These are phyloP conservation scores for Tachystola acroxantha DNA, from an alignment of 2,888 invertebrate genomes.

Conservation along the genomic window DNA sequence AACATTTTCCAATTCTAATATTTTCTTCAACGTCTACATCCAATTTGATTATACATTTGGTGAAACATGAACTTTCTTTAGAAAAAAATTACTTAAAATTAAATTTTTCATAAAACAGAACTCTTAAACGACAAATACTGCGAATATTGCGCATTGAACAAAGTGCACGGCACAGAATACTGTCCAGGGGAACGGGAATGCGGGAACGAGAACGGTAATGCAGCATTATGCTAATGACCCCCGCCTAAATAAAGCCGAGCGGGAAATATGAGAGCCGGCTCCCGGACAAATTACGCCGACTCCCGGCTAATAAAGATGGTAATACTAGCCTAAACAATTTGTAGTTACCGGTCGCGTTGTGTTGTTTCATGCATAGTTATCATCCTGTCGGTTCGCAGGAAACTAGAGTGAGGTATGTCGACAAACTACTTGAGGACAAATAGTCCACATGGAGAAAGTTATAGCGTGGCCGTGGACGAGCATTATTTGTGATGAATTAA, in stretches of 20 bases:
- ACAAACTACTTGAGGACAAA: too few relatives aligned
- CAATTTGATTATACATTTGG: too few relatives aligned
- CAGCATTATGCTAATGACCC: constrained; percentile 58
- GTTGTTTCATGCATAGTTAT: constrained; percentile 29
- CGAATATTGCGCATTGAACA: constrained; percentile 11
- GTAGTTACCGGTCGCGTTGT: constrained; percentile 29
- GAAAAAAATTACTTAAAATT: too few relatives aligned
- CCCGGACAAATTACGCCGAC: constrained; percentile 54
- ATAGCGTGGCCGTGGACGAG: too few relatives aligned
- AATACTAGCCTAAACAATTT: constrained; percentile 51
- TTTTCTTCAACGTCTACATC: too few relatives aligned
- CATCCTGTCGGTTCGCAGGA: constrained; percentile 1
- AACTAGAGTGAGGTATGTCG: too few relatives aligned
- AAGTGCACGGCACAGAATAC: constrained; percentile 18
- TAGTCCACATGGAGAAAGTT: too few relatives aligned
- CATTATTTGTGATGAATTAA: too few relatives aligned
- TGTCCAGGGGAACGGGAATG: constrained; percentile 21
- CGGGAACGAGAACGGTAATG: constrained; percentile 37
- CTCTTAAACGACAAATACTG: neutral
- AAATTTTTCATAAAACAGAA: neutral
- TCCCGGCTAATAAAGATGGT: constrained; percentile 59
- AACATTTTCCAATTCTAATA: too few relatives aligned
- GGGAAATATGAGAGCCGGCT: constrained; percentile 55
- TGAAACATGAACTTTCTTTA: too few relatives aligned
- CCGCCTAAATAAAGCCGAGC: constrained; percentile 55